Evolutionary conservation across 2,797 vertebrate species (phyloP).

Genomic region (Pempheris klunzingeri): DNA sequence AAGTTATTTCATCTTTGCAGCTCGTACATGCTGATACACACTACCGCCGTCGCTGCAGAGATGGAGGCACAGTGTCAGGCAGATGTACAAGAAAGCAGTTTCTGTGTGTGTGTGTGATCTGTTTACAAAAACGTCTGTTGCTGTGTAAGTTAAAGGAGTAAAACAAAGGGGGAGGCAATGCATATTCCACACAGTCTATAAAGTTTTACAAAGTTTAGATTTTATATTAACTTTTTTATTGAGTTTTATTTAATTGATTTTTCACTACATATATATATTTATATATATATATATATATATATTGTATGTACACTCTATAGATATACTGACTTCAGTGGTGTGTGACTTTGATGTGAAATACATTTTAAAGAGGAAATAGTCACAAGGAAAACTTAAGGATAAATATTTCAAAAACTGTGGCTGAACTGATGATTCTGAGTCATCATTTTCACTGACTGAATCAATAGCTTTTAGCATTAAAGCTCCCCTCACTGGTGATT

Average conservation of each 20-base stretch:
- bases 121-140: conserved; percentile 18
- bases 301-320: no score
- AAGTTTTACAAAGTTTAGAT: neutral
- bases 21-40: conserved; percentile 19
- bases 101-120: conserved; percentile 41
- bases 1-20: conserved; percentile 35
- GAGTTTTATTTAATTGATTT: neutral
- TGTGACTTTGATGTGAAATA: neutral
- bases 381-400: neutral
- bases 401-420: neutral
- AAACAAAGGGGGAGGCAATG: conserved; percentile 7
- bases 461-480: neutral
- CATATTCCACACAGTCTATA: neutral
- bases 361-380: neutral
- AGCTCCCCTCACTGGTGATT: neutral
- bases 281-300: no score
- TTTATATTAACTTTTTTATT: neutral
- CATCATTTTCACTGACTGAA: neutral
- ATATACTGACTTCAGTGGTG: neutral
- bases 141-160: neutral
- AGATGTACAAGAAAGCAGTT: conserved; percentile 28
- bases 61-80: conserved; percentile 28
- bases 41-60: conserved; percentile 2
- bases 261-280: neutral
- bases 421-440: no score